A percentile compares a stretch with the other conserved stretches of the same genome.
phyloP scores from a whole-genome alignment of 1,140 invertebrate species.

The Zaprionus tsacasi region DNA sequence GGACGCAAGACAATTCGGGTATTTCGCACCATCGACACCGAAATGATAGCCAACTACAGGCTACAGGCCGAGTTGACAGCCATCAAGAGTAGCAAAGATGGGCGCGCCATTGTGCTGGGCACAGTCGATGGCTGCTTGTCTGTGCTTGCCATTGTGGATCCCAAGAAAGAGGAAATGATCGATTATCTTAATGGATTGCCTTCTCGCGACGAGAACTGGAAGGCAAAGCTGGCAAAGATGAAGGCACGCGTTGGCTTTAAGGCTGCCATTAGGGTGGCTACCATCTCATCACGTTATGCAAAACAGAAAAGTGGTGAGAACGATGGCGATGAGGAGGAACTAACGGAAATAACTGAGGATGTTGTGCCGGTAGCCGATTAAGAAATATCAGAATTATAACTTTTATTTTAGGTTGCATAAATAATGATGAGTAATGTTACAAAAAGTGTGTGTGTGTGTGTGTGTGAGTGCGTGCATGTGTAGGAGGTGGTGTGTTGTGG shows the following conservation, averaged over 20 bases:
- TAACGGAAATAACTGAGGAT: slow-evolving; percentile 71
- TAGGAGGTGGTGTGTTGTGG: slow-evolving; percentile 23
- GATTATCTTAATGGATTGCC: slow-evolving; percentile 89
- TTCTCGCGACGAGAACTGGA: slow-evolving; percentile 90
- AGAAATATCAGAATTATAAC: slow-evolving; percentile 75
- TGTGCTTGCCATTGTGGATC: slow-evolving; percentile 95
- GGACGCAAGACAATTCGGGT: slow-evolving; percentile 94
- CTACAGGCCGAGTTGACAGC: slow-evolving; percentile 96
- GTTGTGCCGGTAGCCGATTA: slow-evolving; percentile 64
- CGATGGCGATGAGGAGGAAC: slow-evolving; percentile 66
- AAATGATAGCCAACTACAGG: slow-evolving; percentile 96
- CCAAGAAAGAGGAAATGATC: slow-evolving; percentile 87
- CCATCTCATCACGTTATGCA: slow-evolving; percentile 75
- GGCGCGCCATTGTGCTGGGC: slow-evolving; percentile 92
- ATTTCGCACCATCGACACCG: slow-evolving; percentile 94
- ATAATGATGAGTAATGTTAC: slow-evolving; percentile 57
- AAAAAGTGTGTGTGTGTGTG: slow-evolving; percentile 57
- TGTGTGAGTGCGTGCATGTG: slow-evolving; percentile 18
- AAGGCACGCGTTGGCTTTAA: slow-evolving; percentile 88
- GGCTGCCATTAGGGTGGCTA: slow-evolving; percentile 85
- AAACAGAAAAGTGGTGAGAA: slow-evolving; percentile 55
- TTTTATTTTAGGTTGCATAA: slow-evolving; percentile 71
- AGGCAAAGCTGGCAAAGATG: slow-evolving; percentile 88
- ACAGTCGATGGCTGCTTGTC: slow-evolving; percentile 97
- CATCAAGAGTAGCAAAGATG: slow-evolving; percentile 92